Conservation (phyloP, 2,888 invertebrate species). For the Lochmaea crataegi region DNA sequence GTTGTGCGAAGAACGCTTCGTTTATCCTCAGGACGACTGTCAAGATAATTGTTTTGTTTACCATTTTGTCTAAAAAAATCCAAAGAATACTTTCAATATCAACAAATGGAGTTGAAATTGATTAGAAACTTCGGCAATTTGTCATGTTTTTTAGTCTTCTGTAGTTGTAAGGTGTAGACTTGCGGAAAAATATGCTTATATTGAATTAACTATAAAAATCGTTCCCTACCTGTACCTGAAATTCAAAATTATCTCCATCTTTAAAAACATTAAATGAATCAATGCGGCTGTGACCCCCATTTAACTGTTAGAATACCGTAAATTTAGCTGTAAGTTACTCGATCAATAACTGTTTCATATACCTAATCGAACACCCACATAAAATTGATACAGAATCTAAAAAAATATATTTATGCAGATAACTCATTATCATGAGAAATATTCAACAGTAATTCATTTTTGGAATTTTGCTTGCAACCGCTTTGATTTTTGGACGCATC, state of each 20-base stretch:
- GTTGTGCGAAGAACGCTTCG: too few species aligned
- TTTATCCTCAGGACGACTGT: too few species aligned
- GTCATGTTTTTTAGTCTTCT: slow-evolving; percentile 18
- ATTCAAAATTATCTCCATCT: slow-evolving; percentile 45
- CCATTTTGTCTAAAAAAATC: too few species aligned
- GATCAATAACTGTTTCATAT: slow-evolving; percentile 19
- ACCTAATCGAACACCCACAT: slow-evolving; percentile 9
- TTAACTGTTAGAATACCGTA: slow-evolving; percentile 23
- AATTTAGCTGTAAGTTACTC: slow-evolving; percentile 8
- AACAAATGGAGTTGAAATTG: too few species aligned
- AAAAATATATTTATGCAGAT: background rate
- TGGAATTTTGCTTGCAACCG: slow-evolving; percentile 39
- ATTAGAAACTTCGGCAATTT: too few species aligned
- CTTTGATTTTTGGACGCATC: slow-evolving; percentile 37
- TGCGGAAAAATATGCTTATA: slow-evolving; percentile 22
- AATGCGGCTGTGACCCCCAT: slow-evolving; percentile 40
- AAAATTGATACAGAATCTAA: slow-evolving; percentile 3
- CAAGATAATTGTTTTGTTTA: too few species aligned
- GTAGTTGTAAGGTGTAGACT: slow-evolving; percentile 39
- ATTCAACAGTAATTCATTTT: slow-evolving; percentile 10
- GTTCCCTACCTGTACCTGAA: slow-evolving; percentile 64
- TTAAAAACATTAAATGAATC: slow-evolving; percentile 34
- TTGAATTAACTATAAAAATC: slow-evolving; percentile 42
- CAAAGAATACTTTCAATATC: too few species aligned
- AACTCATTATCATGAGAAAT: background rate